Conservation (phyloP, 2,797 vertebrate genomes). For the Acanthopagrus latus region DNA sequence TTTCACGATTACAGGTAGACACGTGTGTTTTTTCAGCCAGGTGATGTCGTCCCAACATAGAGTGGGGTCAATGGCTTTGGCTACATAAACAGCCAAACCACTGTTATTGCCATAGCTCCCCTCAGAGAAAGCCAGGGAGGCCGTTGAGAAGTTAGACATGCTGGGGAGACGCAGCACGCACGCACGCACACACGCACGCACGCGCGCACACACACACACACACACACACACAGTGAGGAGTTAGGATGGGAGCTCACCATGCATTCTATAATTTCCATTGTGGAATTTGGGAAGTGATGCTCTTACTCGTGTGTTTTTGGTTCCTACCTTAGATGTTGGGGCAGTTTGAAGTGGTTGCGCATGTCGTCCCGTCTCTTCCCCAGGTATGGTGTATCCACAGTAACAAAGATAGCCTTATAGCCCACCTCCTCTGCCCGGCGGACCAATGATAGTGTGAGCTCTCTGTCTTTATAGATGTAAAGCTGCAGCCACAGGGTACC, state of each 20-base stretch:
- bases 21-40: conserved; percentile 89
- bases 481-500: conserved; percentile 92
- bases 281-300: background rate
- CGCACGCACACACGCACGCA: conserved; percentile 25
- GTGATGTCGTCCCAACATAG: conserved; percentile 91
- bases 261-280: background rate
- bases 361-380: conserved; percentile 91
- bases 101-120: conserved; percentile 89
- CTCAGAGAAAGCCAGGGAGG: conserved; percentile 90
- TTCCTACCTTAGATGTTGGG: conserved; percentile 92
- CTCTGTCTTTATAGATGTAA: conserved; percentile 94
- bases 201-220: conserved; percentile 13
- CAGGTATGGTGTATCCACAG: conserved; percentile 94
- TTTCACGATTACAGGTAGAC: conserved; percentile 87
- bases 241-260: background rate
- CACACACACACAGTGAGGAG: background rate
- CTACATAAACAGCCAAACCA: conserved; percentile 90
- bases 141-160: conserved; percentile 93
- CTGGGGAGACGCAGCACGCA: conserved; percentile 70
- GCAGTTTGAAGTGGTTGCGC: conserved; percentile 93
- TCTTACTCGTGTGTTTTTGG: background rate
- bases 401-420: conserved; percentile 94
- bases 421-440: conserved; percentile 88
- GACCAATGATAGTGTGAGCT: conserved; percentile 90
- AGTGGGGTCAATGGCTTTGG: conserved; percentile 88